Conservation (phyloP, 2,888 invertebrate genomes). For the Capitulum mitella region DNA sequence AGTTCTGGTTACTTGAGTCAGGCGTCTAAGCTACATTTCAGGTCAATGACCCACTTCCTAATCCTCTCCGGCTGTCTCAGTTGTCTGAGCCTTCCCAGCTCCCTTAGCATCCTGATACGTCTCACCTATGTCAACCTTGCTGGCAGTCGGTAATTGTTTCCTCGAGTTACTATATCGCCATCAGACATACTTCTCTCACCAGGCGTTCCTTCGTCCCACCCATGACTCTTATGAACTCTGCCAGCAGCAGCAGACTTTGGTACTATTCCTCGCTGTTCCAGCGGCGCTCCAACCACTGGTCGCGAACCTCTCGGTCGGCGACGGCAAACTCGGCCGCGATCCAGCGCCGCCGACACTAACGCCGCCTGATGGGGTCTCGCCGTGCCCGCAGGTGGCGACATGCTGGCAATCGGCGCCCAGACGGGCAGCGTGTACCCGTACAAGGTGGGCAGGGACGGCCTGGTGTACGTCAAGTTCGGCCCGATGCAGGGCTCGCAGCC, state of each 20-base stretch:
- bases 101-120: no score
- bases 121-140: neutral
- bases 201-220: no score
- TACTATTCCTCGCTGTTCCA: no score
- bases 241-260: no score
- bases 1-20: neutral
- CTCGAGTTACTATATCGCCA: no score
- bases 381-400: slow-evolving; percentile 63
- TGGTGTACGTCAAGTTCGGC: slow-evolving; percentile 80
- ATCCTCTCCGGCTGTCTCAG: neutral
- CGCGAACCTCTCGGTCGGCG: no score
- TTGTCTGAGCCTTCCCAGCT: neutral
- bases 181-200: no score
- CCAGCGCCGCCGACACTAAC: neutral
- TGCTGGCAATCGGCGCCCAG: slow-evolving; percentile 81
- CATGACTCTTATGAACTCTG: no score
- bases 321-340: no score
- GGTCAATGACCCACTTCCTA: neutral
- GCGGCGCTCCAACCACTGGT: no score
- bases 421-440: slow-evolving; percentile 78
- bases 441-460: slow-evolving; percentile 77
- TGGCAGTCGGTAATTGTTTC: no score
- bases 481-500: slow-evolving; percentile 80
- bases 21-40: neutral
- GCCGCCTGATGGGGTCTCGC: neutral